Conservation (phyloP, 2,888 invertebrate genomes). For the Perdita meconis region DNA sequence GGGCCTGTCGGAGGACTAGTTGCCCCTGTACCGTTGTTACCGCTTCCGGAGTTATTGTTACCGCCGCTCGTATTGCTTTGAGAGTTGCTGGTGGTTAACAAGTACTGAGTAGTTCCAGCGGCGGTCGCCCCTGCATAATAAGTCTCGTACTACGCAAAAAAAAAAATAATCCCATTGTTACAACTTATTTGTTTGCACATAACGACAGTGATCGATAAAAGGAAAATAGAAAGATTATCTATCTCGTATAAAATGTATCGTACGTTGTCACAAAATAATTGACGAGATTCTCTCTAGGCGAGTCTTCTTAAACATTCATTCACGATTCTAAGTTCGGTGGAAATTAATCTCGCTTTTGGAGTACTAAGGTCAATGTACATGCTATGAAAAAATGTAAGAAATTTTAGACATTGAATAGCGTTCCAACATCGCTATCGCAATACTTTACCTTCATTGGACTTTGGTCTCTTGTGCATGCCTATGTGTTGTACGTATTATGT, state of each 20-base stretch:
- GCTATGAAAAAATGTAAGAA: slow-evolving; percentile 20
- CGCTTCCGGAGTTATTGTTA: slow-evolving; percentile 67
- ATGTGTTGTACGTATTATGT: slow-evolving; percentile 2
- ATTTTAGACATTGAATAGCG: not conserved
- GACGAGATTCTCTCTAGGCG: not conserved
- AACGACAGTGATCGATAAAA: not conserved
- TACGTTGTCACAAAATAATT: not conserved
- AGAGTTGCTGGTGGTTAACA: slow-evolving; percentile 83
- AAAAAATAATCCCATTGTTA: not conserved
- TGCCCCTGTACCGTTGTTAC: slow-evolving; percentile 75
- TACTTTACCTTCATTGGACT: slow-evolving; percentile 25
- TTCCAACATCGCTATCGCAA: not conserved
- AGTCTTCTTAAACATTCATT: slow-evolving; percentile 1
- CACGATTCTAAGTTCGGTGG: not conserved
- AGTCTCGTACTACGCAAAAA: slow-evolving; percentile 81
- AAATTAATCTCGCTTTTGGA: slow-evolving; percentile 16
- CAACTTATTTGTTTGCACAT: not conserved
- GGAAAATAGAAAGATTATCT: not conserved
- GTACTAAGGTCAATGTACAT: slow-evolving; percentile 46
- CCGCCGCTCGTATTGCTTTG: slow-evolving; percentile 77
- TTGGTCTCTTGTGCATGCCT: slow-evolving; percentile 7
- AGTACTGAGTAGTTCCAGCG: slow-evolving; percentile 83
- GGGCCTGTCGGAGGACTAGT: slow-evolving; percentile 76
- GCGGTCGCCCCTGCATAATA: slow-evolving; percentile 82
- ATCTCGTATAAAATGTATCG: not conserved